These are phyloP conservation scores for Ciconia stormi DNA, from an alignment of 2,113 vertebrate species.

Conservation along the genomic window DNA sequence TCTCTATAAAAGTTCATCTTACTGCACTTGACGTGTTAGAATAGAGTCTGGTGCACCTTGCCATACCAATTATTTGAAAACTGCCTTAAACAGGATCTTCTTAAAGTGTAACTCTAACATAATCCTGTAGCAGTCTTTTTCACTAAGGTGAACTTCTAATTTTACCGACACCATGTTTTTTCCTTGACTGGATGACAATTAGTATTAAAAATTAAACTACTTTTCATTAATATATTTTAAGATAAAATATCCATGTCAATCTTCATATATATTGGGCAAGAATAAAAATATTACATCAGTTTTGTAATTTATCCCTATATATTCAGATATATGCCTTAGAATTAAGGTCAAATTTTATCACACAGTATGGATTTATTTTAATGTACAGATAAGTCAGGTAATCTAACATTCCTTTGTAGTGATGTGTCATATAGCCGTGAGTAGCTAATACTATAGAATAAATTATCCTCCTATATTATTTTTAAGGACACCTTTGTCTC, in stretches of 20 bases:
- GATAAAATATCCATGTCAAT: background rate
- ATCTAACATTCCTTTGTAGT: background rate
- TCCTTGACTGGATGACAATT: background rate
- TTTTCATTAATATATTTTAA: background rate
- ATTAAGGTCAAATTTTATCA: background rate
- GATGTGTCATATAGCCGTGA: background rate
- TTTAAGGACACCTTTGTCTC: background rate
- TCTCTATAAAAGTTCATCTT: background rate
- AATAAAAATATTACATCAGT: background rate
- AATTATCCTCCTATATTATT: background rate
- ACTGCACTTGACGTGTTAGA: background rate
- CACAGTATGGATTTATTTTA: background rate
- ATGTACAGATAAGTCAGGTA: background rate
- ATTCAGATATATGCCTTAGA: background rate
- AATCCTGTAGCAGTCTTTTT: background rate
- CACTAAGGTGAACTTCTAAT: background rate
- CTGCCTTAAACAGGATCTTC: background rate
- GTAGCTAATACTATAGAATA: background rate
- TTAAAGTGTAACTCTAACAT: background rate
- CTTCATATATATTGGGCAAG: background rate
- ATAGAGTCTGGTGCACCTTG: background rate
- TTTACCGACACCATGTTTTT: background rate
- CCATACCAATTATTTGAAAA: background rate
- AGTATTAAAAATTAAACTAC: background rate
- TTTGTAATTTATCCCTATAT: background rate